These are phyloP conservation scores for Setophaga petechia DNA, from an alignment of 2,113 vertebrate species.

Conservation along the genomic window DNA sequence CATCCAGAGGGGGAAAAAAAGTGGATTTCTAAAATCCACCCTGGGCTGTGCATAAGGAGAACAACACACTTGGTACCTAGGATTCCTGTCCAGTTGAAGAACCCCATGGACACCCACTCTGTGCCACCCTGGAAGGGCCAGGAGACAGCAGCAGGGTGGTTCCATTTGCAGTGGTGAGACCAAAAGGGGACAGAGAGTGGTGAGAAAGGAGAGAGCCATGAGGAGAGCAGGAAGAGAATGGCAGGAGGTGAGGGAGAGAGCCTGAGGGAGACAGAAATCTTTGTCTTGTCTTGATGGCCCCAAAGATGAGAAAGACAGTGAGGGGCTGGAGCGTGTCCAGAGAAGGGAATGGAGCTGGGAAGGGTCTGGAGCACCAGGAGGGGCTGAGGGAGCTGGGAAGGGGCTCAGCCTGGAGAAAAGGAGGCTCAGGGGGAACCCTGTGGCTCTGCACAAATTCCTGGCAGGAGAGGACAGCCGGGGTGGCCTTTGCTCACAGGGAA, in stretches of 20 bases:
- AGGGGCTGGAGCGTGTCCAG: rapidly evolving
- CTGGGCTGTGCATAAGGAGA: neutral
- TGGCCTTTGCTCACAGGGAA: neutral
- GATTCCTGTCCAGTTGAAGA: neutral
- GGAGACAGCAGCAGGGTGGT: neutral
- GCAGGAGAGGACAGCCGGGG: rapidly evolving
- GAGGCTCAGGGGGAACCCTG: neutral
- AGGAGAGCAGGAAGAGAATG: neutral
- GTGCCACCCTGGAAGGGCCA: neutral
- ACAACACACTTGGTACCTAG: neutral
- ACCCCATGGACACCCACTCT: neutral
- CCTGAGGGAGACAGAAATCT: neutral
- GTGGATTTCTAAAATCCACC: neutral
- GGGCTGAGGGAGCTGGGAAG: neutral
- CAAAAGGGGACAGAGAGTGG: neutral
- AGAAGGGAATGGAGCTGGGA: rapidly evolving
- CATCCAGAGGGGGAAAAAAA: neutral
- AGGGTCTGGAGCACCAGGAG: neutral
- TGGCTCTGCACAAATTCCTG: neutral
- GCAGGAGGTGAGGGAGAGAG: neutral
- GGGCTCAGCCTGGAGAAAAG: neutral
- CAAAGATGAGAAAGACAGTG: rapidly evolving
- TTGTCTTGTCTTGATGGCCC: neutral
- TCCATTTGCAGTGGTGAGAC: neutral
- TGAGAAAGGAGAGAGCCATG: neutral